Evolutionary conservation across 2,888 invertebrate species (phyloP).

Genomic region (Sepioteuthis lessoniana): DNA sequence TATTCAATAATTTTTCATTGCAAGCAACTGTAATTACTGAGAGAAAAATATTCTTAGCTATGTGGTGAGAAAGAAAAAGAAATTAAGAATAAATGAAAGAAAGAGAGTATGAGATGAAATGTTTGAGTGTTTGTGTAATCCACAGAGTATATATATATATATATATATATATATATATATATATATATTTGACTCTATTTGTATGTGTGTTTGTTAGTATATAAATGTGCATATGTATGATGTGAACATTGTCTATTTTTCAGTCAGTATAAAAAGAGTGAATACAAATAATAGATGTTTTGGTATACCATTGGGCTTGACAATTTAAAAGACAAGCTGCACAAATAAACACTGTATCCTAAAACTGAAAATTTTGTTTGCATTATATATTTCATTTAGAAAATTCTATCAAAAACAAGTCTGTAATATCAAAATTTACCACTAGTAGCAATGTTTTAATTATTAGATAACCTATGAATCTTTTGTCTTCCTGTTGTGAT

Average conservation of each 20-base stretch:
- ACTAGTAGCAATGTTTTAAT: neutral
- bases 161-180: neutral
- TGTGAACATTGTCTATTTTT: neutral
- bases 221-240: neutral
- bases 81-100: too few species aligned
- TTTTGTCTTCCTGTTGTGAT: too few species aligned
- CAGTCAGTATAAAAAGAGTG: neutral
- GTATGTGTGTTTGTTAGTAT: neutral
- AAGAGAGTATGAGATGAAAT: neutral
- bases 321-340: neutral
- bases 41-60: neutral
- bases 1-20: neutral
- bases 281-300: neutral
- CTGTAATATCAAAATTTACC: neutral
- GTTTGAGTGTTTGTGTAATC: neutral
- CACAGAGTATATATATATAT: too few species aligned
- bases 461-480: neutral
- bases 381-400: neutral
- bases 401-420: neutral
- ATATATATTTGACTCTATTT: neutral
- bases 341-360: neutral
- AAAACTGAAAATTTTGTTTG: neutral
- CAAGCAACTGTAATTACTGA: neutral
- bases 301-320: neutral
- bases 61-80: neutral